Evolutionary conservation across 2,113 vertebrate species (phyloP), one percentile per base, ranked within the genome.

Genomic region (Octodon degus): DNA sequence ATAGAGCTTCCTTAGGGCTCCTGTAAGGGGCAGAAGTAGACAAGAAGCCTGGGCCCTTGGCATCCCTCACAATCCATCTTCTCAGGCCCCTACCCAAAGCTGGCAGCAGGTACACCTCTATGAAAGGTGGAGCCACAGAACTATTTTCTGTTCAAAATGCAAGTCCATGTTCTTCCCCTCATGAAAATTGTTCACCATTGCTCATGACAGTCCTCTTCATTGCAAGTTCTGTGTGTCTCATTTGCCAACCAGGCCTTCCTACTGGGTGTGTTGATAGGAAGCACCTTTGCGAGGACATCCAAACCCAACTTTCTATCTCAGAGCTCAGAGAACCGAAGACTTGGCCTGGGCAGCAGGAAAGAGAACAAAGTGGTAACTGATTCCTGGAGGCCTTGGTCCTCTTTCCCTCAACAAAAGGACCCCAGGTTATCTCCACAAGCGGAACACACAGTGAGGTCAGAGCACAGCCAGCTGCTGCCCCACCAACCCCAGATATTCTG

Each of bases 361-460:
- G 17, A 85, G 47, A 37, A 63, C 70, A 82, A 88, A 96, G 96
- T 93, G 95, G 97, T 90, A 97, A 97, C 65, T 88, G 77, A 62
- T 88, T 30, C 79, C 11, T 80, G 34, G 55, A 91, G 89, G 62
- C 93, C 25, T 86, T 13, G 7, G 12, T 93, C 16, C 55, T 93
- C 19, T 87, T 37, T 91, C 72, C 98, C 93, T 93, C 63, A 92
- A 84, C 93, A 70, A 94, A 98, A 97, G 98, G 98, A 98, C 98
- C 93, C 97, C 79, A 87, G 2, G 40, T 97, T 98, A 98, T 98
- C 89, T 93, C 50, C 97, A 96, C 94, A 84, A 95, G 85, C 94
- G 97, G 85, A 96, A 96, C 98, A 96, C 97, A 93, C 90, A 94
- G 89, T 98, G 98, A 98, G 97, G 97, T 97, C 97, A 98, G 97